Base-by-base conservation (phyloP, 2,113 vertebrate genomes). In the Zosterops lateralis region DNA sequence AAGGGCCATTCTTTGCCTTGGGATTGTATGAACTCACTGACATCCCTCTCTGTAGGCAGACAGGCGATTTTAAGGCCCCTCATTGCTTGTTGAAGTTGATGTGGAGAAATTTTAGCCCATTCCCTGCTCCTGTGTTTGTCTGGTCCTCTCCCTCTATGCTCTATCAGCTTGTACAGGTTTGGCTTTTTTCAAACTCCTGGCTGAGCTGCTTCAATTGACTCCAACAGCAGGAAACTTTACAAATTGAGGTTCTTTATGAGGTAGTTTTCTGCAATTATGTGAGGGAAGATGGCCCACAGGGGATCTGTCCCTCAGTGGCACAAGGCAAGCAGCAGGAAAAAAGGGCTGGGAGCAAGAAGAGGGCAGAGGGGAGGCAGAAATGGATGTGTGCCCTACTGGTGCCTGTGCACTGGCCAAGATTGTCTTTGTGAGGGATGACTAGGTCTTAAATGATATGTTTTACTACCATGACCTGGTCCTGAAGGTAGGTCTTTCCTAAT, bases 321-420 rank as follows among this genome's bases (percentile, higher is more conserved):
- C 38, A 75, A 75, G 29, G 44, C 54, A 68, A 82, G 48, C 1
- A 13, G 11, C 31, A 78, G 47, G 12, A 78, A 4, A 29, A 89
- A 84, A 81, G 31, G 32, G 2, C 15, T 56, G 42, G 24, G 18
- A 75, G 57, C 2, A 3, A 8, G 21, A 20, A 83, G 21, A 70
- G 22, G 14, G 26, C 20, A 75, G 70, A 83, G 16, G 4, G 38
- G 42, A 64, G 12, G 38, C 26, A 81, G 44, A 14, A 60, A 25
- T 1, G 2, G 25, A 16, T 1, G 1, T 32, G 13, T 51, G 9
- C 32, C 29, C 38, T 74, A 0, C 32, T 66, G 32, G 22, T 70
- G 13, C 17, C 56, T 29, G 17, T 11, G 8, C 62, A 64, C 5
- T 9, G 44, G 20, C 40, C 6, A 4, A 68, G 15, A 9, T 21